phyloP scores from a whole-genome alignment of 2,888 invertebrate species.

The Dicyrtomina minuta region DNA sequence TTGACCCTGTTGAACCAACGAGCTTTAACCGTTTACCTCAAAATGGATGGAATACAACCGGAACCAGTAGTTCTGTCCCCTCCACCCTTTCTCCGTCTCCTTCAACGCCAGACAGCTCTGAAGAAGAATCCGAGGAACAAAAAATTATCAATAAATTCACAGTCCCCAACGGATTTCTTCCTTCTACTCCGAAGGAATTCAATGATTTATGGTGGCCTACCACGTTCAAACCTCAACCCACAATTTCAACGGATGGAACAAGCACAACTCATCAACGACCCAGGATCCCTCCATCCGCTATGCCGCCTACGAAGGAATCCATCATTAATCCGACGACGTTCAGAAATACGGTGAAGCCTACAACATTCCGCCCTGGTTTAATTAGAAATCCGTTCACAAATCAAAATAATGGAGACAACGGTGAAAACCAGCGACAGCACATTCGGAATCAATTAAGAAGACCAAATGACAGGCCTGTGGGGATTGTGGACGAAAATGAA shows the following conservation, averaged over 20 bases:
- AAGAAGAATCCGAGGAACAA: conserved; percentile 24
- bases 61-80: not conserved
- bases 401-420: not conserved
- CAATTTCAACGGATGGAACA: not conserved
- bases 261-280: not conserved
- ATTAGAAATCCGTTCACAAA: not conserved
- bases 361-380: conserved; percentile 45
- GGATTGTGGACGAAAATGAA: conserved; percentile 43
- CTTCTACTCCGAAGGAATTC: conserved; percentile 27
- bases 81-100: not conserved
- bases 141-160: conserved; percentile 7
- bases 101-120: not conserved
- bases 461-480: not conserved
- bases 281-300: not conserved
- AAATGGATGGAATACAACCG: not conserved
- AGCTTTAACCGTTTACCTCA: conserved; percentile 2
- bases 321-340: conserved; percentile 44
- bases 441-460: conserved; percentile 16
- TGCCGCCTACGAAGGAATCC: not conserved
- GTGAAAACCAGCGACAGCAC: not conserved
- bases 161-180: conserved; percentile 27
- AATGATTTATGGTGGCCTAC: conserved; percentile 47
- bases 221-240: conserved; percentile 43
- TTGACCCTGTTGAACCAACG: conserved; percentile 29
- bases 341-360: conserved; percentile 42